Evolutionary conservation across 2,113 vertebrate species (phyloP).

Genomic region (Mixornis gularis): DNA sequence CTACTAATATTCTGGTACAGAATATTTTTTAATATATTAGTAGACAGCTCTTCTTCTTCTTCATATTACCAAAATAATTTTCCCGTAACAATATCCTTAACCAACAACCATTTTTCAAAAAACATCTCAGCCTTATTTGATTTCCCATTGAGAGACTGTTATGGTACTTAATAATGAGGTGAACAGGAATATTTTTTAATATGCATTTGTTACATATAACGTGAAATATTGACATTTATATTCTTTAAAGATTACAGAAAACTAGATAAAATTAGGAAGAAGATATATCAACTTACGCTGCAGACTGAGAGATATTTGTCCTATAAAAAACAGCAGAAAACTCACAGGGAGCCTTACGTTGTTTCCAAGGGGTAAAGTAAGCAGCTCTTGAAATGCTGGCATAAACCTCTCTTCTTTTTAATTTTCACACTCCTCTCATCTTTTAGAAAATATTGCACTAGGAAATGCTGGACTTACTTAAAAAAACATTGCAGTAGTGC

Average conservation of each 20-base stretch:
- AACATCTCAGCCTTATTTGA: not conserved
- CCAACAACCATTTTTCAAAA: not conserved
- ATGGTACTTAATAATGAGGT: not conserved
- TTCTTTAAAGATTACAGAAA: not conserved
- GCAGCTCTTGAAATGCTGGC: not conserved
- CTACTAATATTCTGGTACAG: not conserved
- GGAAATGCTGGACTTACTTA: constrained; percentile 11
- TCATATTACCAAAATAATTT: not conserved
- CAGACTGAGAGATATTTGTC: not conserved
- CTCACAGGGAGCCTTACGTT: not conserved
- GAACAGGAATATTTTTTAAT: not conserved
- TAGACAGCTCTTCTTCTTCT: not conserved
- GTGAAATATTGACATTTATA: not conserved
- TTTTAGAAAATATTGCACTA: constrained; percentile 29
- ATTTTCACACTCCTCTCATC: constrained; percentile 42
- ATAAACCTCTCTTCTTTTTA: not conserved
- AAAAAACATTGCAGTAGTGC: not conserved
- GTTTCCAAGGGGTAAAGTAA: not conserved
- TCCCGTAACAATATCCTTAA: not conserved
- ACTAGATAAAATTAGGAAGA: not conserved
- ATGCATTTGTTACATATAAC: not conserved
- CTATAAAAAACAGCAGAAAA: not conserved
- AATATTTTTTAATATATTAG: not conserved
- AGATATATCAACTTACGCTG: not conserved
- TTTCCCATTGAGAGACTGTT: not conserved